Conservation (phyloP, 2,888 invertebrate species). For the Branchellion lobata region DNA sequence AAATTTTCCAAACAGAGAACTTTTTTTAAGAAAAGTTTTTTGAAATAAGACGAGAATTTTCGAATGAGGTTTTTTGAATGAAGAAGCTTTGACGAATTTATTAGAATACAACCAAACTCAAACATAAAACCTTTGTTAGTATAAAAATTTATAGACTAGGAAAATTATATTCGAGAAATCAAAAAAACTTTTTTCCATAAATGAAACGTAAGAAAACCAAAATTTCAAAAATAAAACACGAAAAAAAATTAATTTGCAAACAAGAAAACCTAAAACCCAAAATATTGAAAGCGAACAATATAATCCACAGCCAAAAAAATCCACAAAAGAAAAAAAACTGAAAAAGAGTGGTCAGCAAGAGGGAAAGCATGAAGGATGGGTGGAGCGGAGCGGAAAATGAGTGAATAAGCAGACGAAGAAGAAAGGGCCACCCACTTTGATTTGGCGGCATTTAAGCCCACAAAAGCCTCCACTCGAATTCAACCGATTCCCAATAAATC, state of each 20-base stretch:
- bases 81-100: no score
- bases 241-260: not conserved
- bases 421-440: not conserved
- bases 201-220: no score
- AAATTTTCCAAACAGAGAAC: no score
- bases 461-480: not conserved
- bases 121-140: no score
- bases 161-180: no score
- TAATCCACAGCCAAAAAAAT: not conserved
- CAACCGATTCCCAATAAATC: not conserved
- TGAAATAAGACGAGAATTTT: no score
- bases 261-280: not conserved
- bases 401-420: constrained; percentile 14
- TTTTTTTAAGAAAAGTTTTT: no score
- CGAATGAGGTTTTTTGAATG: no score
- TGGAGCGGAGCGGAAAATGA: not conserved
- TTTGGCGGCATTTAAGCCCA: not conserved
- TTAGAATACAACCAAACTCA: no score
- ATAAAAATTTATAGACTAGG: no score
- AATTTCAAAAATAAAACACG: not conserved
- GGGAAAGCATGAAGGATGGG: no score
- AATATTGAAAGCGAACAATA: not conserved
- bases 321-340: not conserved
- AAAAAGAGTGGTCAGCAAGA: not conserved
- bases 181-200: no score